Evolutionary conservation across 2,113 vertebrate genomes (phyloP), one percentile per base, ranked within the genome.

Genomic region (Calidris pugnax): DNA sequence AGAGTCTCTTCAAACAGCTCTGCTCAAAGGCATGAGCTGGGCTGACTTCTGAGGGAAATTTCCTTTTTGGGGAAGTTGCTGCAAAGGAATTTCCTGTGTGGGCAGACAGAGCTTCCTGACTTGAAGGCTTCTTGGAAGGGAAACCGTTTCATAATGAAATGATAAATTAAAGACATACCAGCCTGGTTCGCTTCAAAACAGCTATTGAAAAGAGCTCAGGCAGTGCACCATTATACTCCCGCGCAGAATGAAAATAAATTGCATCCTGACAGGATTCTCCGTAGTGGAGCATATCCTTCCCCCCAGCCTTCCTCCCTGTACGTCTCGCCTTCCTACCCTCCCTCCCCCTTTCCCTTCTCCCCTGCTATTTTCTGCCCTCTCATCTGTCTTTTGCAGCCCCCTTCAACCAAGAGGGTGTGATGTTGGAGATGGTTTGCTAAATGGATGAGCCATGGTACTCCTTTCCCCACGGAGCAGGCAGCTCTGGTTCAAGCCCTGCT

Each of bases 81-180:
- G 99, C 99, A 98, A 98, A 99, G 99, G 99, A 99, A 99, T 99
- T 99, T 99, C 99, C 99, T 99, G 99, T 99, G 99, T 99, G 99
- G 99, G 99, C 98, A 99, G 99, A 99, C 98, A 94, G 97, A 97
- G 98, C 99, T 99, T 99, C 99, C 99, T 99, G 99, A 98, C 99
- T 97, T 98, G 98, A 98, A 98, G 98, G 98, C 98, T 99, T 98
- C 98, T 98, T 99, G 99, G 99, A 99, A 99, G 98, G 98, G 99
- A 99, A 99, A 98, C 98, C 91, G 97, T 99, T 99, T 98, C 98
- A 98, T 98, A 98, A 98, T 98, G 98, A 98, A 98, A 98, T 98
- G 98, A 98, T 98, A 98, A 98, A 98, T 98, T 98, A 98, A 98
- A 98, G 98, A 98, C 98, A 98, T 98, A 98, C 97, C 98, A 98